Evolutionary conservation across 2,113 vertebrate species (phyloP).

Genomic region (Cephalopterus ornatus): DNA sequence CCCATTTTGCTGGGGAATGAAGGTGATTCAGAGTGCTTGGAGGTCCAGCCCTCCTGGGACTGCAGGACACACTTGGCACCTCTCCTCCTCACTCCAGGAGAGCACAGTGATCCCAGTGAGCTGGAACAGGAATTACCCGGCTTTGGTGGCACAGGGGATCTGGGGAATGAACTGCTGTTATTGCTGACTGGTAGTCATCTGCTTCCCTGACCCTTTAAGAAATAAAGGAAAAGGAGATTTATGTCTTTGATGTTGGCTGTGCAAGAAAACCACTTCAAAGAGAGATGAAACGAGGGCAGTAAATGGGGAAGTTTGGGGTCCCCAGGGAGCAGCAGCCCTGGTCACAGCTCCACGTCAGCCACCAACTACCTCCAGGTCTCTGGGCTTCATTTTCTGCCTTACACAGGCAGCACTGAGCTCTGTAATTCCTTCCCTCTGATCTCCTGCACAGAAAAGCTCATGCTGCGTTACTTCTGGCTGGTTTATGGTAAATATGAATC

Average conservation of each 20-base stretch:
- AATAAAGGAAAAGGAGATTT: not conserved
- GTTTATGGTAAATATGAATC: not conserved
- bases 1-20: not conserved
- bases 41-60: fast-evolving
- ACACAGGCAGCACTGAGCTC: not conserved
- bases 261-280: not conserved
- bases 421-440: not conserved
- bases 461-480: not conserved
- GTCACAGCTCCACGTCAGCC: not conserved
- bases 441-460: not conserved
- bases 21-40: fast-evolving
- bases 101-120: no score
- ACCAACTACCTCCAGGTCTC: not conserved
- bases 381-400: not conserved
- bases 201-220: not conserved
- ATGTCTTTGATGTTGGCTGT: not conserved
- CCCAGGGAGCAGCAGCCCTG: not conserved
- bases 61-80: fast-evolving
- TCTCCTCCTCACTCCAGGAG: fast-evolving
- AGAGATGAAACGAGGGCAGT: fast-evolving
- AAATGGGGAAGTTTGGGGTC: not conserved
- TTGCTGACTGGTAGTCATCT: not conserved
- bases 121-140: not conserved
- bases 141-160: not conserved
- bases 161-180: not conserved